Conservation (phyloP, 1,140 invertebrate genomes). For the Lanistes nyassanus region DNA sequence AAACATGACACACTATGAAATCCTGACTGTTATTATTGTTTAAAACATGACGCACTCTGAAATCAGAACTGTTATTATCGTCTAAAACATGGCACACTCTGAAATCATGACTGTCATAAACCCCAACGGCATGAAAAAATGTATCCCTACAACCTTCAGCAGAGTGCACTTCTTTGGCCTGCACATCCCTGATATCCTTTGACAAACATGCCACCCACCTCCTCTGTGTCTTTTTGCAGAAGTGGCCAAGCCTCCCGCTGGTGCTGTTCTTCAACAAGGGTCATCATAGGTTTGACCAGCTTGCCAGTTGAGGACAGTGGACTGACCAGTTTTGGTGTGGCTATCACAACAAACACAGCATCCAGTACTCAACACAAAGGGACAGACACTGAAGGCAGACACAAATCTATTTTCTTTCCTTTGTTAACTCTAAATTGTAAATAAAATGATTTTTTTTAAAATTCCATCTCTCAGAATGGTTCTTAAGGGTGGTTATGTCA, state of each 20-base stretch:
- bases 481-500: too few relatives aligned
- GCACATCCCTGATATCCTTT: background rate
- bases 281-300: constrained; percentile 88
- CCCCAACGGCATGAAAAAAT: too few relatives aligned
- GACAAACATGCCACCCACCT: constrained; percentile 33
- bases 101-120: too few relatives aligned
- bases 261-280: constrained; percentile 83
- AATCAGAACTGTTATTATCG: too few relatives aligned
- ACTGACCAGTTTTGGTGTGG: constrained; percentile 75
- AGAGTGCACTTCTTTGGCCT: background rate
- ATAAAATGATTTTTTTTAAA: too few relatives aligned
- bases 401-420: background rate
- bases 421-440: too few relatives aligned
- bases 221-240: constrained; percentile 49
- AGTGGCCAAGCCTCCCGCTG: constrained; percentile 55
- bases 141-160: too few relatives aligned
- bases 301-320: constrained; percentile 75
- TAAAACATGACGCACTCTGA: too few relatives aligned
- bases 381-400: background rate
- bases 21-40: too few relatives aligned
- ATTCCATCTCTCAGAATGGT: too few relatives aligned
- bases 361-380: background rate
- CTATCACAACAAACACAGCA: constrained; percentile 65
- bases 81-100: too few relatives aligned
- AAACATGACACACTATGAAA: too few relatives aligned